These are phyloP conservation scores for Drosophila paulistorum DNA, from an alignment of 1,140 invertebrate genomes.

Conservation along the genomic window DNA sequence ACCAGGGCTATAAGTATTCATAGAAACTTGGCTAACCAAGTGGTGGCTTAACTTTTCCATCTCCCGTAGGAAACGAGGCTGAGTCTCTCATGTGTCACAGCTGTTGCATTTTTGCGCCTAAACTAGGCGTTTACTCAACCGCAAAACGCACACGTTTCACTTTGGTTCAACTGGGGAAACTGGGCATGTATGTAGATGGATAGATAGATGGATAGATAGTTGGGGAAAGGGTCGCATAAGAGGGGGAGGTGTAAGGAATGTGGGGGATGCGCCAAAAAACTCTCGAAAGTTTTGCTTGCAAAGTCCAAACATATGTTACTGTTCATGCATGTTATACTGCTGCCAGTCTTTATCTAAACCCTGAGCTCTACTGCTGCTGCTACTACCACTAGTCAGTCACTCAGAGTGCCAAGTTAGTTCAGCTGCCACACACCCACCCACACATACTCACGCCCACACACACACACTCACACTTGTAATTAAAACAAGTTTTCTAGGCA, in stretches of 20 bases:
- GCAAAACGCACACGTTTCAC: constrained; percentile 70
- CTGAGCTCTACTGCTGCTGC: not conserved
- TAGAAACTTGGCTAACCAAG: not conserved
- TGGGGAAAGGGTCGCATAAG: too few species aligned
- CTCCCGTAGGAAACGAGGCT: not conserved
- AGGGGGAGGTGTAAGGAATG: not conserved
- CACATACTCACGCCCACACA: constrained; percentile 28
- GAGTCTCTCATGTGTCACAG: constrained; percentile 45
- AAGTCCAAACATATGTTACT: constrained; percentile 77
- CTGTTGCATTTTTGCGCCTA: constrained; percentile 73
- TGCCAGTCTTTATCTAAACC: constrained; percentile 14
- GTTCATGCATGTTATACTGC: constrained; percentile 62
- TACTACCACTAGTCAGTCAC: constrained; percentile 21
- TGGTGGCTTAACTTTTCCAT: constrained; percentile 3
- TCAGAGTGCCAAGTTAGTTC: constrained; percentile 16
- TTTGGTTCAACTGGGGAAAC: constrained; percentile 11
- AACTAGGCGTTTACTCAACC: constrained; percentile 72
- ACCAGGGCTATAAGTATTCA: not conserved
- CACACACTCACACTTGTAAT: constrained; percentile 50
- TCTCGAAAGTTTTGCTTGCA: constrained; percentile 63
- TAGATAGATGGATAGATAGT: too few species aligned
- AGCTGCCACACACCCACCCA: constrained; percentile 10
- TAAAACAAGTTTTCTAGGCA: constrained; percentile 78
- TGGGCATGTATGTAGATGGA: too few species aligned
- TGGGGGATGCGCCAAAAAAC: constrained; percentile 23